Evolutionary conservation across 2,888 invertebrate species (phyloP), one percentile per base, ranked within the genome.

Genomic region (Octonoba sinensis): DNA sequence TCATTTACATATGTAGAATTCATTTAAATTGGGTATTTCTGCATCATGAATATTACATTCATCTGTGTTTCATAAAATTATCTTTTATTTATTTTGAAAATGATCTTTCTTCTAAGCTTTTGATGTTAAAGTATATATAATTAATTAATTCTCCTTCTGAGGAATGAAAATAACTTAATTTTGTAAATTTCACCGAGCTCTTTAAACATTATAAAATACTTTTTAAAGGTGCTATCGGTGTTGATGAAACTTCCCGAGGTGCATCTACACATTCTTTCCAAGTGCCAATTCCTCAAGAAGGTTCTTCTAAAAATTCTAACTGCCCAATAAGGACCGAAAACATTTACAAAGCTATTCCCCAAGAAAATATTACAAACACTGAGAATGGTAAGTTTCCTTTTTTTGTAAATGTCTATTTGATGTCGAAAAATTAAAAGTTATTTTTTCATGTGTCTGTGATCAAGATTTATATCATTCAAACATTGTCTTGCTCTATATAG

Each of bases 271-370:
- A 81, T 60, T 56, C 79, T 64, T 81, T 69, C 56, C 73, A 78
- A 72, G 71, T 78, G 78, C 78, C 78, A 78, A 72, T 64, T 8
- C 16, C 78, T 22, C 54, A 59, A 60, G 69, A 81, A 3, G 60
- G 24, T n/a, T 57, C 73, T 81, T 73, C 73, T 6, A 69, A 62
- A 36, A 69, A 81, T 56, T 54, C 73, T 12, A 64, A 22, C 12
- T 81, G 79, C 64, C 27, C 67, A 18, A 47, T 49, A 24, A 54
- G 73, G 22, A 56, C 49, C 27, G 79, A 73, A 81, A 73, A 81
- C 62, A 56, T 81, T 22, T 79, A 73, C 27, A 54, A 51, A 18
- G 18, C 67, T n/a, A 46, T 44, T 20, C 66, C 59, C 51, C 54
- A n/a, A 20, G 22, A 79, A 27, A 81, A 81, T 69, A 49, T 18